Evolutionary conservation across 2,113 vertebrate species (phyloP).

Genomic region (Oriolus oriolus): DNA sequence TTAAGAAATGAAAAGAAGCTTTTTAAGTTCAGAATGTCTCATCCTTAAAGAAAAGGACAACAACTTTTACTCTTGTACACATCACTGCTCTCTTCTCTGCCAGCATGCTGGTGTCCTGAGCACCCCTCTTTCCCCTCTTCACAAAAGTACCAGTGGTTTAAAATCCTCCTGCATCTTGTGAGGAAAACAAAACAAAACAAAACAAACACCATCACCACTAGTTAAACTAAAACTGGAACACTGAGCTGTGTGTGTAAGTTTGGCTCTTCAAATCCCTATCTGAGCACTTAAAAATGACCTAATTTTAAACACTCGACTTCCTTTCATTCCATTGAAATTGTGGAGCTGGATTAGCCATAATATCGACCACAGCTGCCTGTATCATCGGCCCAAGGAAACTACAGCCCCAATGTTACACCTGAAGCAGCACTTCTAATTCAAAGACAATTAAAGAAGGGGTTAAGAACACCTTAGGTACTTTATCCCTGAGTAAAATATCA

Average conservation of each 20-base stretch:
- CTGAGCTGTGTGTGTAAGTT: not conserved
- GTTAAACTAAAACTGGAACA: not conserved
- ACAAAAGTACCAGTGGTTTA: not conserved
- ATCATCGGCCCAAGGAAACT: not conserved
- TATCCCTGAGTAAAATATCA: not conserved
- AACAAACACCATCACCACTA: not conserved
- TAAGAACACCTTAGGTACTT: not conserved
- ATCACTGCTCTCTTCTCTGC: not conserved
- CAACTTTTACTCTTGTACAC: not conserved
- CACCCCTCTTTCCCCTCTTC: not conserved
- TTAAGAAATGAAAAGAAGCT: not conserved
- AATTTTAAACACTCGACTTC: not conserved
- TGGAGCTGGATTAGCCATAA: not conserved
- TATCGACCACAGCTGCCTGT: not conserved
- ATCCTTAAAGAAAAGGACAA: not conserved
- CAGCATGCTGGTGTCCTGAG: rapidly evolving
- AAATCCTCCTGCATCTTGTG: not conserved
- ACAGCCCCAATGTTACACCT: not conserved
- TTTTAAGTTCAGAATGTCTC: not conserved
- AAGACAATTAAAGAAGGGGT: not conserved
- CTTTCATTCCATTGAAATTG: not conserved
- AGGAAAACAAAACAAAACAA: not conserved
- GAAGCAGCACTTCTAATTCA: not conserved
- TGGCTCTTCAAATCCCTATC: not conserved
- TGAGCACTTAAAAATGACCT: not conserved